phyloP scores from a whole-genome alignment of 1,140 invertebrate species.

The Monomorium pharaonis region DNA sequence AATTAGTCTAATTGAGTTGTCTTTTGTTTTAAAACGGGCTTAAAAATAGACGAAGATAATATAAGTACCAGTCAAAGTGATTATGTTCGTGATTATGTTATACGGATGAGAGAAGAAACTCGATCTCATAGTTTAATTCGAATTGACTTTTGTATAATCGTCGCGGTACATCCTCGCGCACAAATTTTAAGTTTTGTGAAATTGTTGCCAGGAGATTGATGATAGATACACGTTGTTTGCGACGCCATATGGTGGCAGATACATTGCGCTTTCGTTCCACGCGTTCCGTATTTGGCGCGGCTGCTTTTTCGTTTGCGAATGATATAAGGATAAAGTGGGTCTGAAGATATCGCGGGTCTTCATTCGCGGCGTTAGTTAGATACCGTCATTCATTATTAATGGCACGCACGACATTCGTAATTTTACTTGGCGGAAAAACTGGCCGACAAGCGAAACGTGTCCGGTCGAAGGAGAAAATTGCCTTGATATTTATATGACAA shows the following conservation, averaged over 20 bases:
- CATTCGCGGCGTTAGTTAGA: not conserved
- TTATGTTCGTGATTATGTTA: not conserved
- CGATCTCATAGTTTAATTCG: not conserved
- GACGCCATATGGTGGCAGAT: slow-evolving; percentile 49
- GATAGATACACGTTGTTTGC: slow-evolving; percentile 12
- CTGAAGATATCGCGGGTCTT: slow-evolving; percentile 10
- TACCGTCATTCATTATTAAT: slow-evolving; percentile 38
- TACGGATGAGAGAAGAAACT: not conserved
- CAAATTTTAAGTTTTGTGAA: not conserved
- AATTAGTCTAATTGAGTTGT: not conserved
- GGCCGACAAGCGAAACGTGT: not conserved
- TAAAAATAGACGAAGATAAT: not conserved
- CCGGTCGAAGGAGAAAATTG: not conserved
- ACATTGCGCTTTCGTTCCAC: slow-evolving; percentile 5
- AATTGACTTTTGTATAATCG: not conserved
- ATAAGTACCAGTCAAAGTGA: not conserved
- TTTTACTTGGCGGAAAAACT: slow-evolving; percentile 35
- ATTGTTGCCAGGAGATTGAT: not conserved
- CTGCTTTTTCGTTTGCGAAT: slow-evolving; percentile 28
- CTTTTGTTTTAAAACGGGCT: not conserved
- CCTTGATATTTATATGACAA: slow-evolving; percentile 59
- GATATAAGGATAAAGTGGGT: slow-evolving; percentile 28
- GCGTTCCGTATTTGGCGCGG: slow-evolving; percentile 29
- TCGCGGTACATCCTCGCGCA: not conserved
- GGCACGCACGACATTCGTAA: slow-evolving; percentile 30